A percentile compares a stretch with the other conserved stretches of the same genome.
phyloP scores from a whole-genome alignment of 2,888 invertebrate species.

The Cryptocheilus praepositus region DNA sequence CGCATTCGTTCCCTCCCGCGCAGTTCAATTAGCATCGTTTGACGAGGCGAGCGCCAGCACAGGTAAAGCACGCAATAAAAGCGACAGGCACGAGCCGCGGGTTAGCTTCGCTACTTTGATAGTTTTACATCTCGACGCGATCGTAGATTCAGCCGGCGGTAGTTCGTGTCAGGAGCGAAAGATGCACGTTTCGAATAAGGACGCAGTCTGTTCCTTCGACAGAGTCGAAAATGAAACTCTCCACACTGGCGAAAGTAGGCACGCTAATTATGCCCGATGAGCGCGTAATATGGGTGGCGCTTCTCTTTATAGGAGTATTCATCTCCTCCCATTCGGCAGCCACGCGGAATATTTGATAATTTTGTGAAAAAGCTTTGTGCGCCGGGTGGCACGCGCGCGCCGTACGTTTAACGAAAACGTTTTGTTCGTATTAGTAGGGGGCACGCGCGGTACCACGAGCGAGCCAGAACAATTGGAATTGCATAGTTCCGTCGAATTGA shows the following conservation, averaged over 20 bases:
- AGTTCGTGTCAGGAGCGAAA: conserved; percentile 39
- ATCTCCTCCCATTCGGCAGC: neutral
- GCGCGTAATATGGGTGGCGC: conserved; percentile 4
- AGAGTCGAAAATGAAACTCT: no score
- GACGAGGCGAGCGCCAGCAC: no score
- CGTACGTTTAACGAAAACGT: conserved; percentile 28
- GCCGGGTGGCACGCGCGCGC: conserved; percentile 13
- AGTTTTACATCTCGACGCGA: conserved; percentile 46
- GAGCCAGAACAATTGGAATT: conserved; percentile 37
- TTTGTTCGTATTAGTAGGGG: conserved; percentile 37
- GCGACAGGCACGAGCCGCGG: conserved; percentile 37
- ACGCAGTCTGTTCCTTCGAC: no score
- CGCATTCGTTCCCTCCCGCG: conserved; percentile 14
- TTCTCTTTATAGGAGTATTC: conserved; percentile 14
- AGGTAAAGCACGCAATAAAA: conserved; percentile 53
- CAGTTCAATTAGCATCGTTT: conserved; percentile 55
- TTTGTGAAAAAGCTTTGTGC: conserved; percentile 16
- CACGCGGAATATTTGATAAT: conserved; percentile 25
- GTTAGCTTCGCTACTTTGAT: conserved; percentile 30
- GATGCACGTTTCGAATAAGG: no score
- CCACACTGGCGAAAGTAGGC: no score
- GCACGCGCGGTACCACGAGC: neutral
- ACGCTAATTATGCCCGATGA: no score
- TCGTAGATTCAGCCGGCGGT: conserved; percentile 33
- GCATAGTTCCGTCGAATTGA: conserved; percentile 41